Evolutionary conservation across 2,797 vertebrate species (phyloP).

Genomic region (Catostomus latipinnis): DNA sequence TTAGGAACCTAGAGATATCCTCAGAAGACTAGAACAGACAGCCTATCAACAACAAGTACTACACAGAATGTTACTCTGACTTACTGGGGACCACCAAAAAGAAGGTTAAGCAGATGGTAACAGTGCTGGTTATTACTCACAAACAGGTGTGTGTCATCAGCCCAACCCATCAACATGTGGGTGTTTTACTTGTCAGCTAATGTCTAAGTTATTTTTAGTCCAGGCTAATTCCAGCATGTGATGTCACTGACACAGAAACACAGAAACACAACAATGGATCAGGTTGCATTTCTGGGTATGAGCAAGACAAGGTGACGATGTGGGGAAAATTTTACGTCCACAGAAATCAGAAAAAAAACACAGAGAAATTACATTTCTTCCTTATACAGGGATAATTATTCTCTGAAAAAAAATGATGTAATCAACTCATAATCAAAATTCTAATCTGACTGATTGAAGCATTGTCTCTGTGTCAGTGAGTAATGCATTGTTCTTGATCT

Average conservation of each 20-base stretch:
- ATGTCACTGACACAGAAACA: constrained; percentile 47
- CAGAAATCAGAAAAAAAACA: not conserved
- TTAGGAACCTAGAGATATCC: not conserved
- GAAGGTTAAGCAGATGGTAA: constrained; percentile 9
- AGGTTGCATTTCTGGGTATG: constrained; percentile 32
- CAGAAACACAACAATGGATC: constrained; percentile 35
- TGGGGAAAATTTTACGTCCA: not conserved
- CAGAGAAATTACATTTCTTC: constrained; percentile 62
- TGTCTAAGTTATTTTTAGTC: constrained; percentile 56
- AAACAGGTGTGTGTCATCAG: constrained; percentile 50
- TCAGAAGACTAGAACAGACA: not conserved
- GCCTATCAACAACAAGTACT: not conserved
- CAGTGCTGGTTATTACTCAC: constrained; percentile 11
- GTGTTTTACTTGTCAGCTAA: constrained; percentile 21
- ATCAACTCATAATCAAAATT: not conserved
- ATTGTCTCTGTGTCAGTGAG: not conserved
- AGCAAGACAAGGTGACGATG: constrained; percentile 12
- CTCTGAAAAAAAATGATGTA: constrained; percentile 13
- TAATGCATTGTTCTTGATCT: not conserved
- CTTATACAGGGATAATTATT: constrained; percentile 70
- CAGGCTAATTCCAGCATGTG: constrained; percentile 49
- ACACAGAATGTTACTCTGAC: not conserved
- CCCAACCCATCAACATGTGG: constrained; percentile 15
- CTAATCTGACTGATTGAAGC: not conserved
- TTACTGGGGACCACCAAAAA: constrained; percentile 13